These are phyloP conservation scores for Agrypnus murinus DNA, from an alignment of 2,888 invertebrate species.

Conservation along the genomic window DNA sequence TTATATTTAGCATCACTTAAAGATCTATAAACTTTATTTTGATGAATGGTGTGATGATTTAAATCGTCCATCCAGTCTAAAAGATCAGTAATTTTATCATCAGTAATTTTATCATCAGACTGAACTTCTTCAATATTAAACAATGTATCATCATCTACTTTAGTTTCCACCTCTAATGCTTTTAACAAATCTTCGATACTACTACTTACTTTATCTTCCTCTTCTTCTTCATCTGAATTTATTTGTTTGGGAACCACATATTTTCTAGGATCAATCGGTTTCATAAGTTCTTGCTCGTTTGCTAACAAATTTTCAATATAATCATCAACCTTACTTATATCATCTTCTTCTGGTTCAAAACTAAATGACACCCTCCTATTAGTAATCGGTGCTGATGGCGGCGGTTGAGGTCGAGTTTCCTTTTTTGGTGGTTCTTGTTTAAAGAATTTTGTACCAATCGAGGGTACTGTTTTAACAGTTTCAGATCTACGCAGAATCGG, in stretches of 20 bases:
- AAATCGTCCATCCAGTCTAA: slow-evolving; percentile 69
- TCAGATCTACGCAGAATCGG: slow-evolving; percentile 55
- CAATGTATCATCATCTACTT: slow-evolving; percentile 52
- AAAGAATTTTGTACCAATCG: neutral
- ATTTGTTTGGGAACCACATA: neutral
- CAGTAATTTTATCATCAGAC: slow-evolving; percentile 66
- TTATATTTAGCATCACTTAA: slow-evolving; percentile 69
- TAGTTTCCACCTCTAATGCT: slow-evolving; percentile 67
- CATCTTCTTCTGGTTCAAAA: slow-evolving; percentile 69
- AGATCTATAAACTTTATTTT: slow-evolving; percentile 64
- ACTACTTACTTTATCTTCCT: slow-evolving; percentile 61
- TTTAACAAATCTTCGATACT: slow-evolving; percentile 70
- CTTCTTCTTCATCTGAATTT: slow-evolving; percentile 37
- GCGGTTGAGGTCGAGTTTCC: slow-evolving; percentile 34
- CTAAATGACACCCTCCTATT: slow-evolving; percentile 62
- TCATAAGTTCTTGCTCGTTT: slow-evolving; percentile 68
- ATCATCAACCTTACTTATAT: slow-evolving; percentile 67
- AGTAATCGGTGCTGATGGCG: slow-evolving; percentile 59
- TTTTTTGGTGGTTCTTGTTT: too few species aligned
- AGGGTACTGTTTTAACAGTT: slow-evolving; percentile 46
- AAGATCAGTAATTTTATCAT: slow-evolving; percentile 69
- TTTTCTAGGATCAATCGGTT: slow-evolving; percentile 65
- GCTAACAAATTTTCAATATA: slow-evolving; percentile 69
- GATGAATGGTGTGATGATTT: slow-evolving; percentile 64
- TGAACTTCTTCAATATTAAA: slow-evolving; percentile 47